phyloP scores from a whole-genome alignment of 2,888 invertebrate species.

The Selenia dentaria region DNA sequence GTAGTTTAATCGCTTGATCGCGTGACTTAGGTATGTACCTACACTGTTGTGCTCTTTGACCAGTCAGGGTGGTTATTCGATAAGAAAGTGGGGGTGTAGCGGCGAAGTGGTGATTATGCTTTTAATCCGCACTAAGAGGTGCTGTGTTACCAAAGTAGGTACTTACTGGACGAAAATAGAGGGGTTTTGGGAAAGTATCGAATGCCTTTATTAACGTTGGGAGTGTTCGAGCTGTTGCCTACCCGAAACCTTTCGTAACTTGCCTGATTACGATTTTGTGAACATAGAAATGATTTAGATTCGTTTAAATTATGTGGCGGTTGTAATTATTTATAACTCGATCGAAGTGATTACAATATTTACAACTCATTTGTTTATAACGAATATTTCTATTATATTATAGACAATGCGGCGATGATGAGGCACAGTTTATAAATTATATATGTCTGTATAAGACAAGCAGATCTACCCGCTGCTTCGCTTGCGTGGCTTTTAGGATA shows the following conservation, averaged over 20 bases:
- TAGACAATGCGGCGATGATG: too few species aligned
- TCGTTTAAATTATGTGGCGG: too few species aligned
- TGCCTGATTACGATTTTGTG: background rate
- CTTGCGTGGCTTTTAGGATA: too few species aligned
- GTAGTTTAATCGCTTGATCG: constrained; percentile 68
- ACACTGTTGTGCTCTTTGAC: constrained; percentile 50
- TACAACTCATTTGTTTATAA: too few species aligned
- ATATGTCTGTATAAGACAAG: too few species aligned
- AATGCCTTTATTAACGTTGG: constrained; percentile 7
- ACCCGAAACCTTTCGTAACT: background rate
- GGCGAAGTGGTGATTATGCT: constrained; percentile 57
- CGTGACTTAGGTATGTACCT: constrained; percentile 56
- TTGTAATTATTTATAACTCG: too few species aligned
- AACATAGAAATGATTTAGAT: background rate
- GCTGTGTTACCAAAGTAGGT: constrained; percentile 47
- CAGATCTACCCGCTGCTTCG: too few species aligned
- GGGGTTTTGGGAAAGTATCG: constrained; percentile 10
- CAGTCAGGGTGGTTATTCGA: constrained; percentile 43
- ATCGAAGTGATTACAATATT: too few species aligned
- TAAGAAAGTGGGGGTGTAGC: constrained; percentile 34
- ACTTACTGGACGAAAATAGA: constrained; percentile 38
- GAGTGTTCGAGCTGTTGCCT: background rate
- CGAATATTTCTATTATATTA: too few species aligned
- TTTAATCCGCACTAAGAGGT: constrained; percentile 68
- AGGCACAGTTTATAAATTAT: too few species aligned